Conservation (phyloP, 2,888 invertebrate species). For the Apodemia hepburni region DNA sequence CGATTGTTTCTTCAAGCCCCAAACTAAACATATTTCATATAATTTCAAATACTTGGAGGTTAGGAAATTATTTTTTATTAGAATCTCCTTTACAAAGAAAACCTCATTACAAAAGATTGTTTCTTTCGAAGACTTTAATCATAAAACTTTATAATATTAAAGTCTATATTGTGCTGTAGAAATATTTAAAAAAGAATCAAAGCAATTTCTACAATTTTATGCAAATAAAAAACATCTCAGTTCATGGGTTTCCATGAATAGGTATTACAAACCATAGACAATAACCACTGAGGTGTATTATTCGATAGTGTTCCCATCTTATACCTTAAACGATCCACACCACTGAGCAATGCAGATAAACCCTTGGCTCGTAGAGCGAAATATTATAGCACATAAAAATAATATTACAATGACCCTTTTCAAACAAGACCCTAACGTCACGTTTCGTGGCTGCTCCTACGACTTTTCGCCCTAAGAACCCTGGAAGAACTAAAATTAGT, state of each 20-base stretch:
- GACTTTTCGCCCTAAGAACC: slow-evolving; percentile 42
- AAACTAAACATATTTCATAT: no score
- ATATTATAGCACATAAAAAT: slow-evolving; percentile 31
- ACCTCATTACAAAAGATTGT: no score
- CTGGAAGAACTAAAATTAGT: slow-evolving; percentile 37
- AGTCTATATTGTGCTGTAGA: no score
- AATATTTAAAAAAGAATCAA: no score
- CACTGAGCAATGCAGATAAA: slow-evolving; percentile 21
- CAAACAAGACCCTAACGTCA: slow-evolving; percentile 34
- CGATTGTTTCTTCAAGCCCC: no score
- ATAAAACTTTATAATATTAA: no score
- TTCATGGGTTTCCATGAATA: neutral
- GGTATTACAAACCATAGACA: neutral
- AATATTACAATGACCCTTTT: slow-evolving; percentile 29
- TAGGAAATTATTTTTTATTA: no score
- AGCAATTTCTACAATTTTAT: neutral
- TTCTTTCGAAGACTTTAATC: no score
- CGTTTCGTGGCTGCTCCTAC: slow-evolving; percentile 32
- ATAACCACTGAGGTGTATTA: slow-evolving; percentile 18
- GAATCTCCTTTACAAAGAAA: no score
- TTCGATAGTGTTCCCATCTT: slow-evolving; percentile 19
- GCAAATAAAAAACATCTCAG: neutral
- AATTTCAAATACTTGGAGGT: no score
- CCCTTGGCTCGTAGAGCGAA: slow-evolving; percentile 21
- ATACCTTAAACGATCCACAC: slow-evolving; percentile 17